Evolutionary conservation across 2,888 invertebrate species (phyloP).

Genomic region (Heteromyza rotundicornis): DNA sequence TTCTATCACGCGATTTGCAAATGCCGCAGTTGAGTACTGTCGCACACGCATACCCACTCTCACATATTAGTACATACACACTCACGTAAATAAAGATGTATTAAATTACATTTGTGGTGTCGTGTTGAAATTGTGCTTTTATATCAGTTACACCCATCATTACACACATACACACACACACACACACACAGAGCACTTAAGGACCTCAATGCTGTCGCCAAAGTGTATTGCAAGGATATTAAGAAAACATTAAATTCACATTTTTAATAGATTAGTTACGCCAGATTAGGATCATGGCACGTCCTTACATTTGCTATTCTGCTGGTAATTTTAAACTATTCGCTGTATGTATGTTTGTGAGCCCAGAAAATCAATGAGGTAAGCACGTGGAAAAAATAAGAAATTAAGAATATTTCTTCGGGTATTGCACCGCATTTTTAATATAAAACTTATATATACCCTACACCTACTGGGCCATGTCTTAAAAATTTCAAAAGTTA

Average conservation of each 20-base stretch:
- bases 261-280: constrained; percentile 38
- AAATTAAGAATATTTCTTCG: no score
- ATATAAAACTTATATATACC: no score
- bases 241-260: constrained; percentile 43
- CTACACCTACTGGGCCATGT: no score
- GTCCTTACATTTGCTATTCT: no score
- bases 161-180: neutral
- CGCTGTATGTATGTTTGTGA: no score
- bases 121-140: constrained; percentile 16
- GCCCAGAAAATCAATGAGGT: no score
- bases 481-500: no score
- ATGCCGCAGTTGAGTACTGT: no score
- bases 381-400: no score
- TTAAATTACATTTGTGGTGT: constrained; percentile 26
- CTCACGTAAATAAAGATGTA: constrained; percentile 24
- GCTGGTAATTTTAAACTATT: no score
- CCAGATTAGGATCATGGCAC: neutral
- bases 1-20: constrained; percentile 1
- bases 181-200: neutral
- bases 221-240: constrained; percentile 26
- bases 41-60: neutral
- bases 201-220: neutral
- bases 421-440: no score
- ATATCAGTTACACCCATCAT: constrained; percentile 18
- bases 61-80: neutral